These are phyloP conservation scores for Diadegma fenestrale DNA, from an alignment of 2,888 invertebrate genomes.

Conservation along the genomic window DNA sequence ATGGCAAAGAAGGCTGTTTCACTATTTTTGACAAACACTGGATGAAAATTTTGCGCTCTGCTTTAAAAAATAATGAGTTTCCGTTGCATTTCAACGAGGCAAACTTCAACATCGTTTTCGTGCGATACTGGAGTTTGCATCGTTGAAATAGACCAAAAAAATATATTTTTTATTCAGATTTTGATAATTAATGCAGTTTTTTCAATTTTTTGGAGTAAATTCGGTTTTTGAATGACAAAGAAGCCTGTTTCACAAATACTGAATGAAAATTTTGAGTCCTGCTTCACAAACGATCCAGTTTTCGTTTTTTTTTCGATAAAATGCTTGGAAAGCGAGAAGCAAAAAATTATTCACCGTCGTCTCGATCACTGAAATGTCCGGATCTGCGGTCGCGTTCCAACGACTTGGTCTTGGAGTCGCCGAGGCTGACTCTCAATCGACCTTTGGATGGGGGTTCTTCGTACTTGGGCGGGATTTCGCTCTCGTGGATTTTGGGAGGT, in stretches of 20 bases:
- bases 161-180: no score
- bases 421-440: conserved; percentile 64
- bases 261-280: not conserved
- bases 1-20: no score
- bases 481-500: conserved; percentile 55
- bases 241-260: not conserved
- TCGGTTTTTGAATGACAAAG: no score
- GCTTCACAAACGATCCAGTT: no score
- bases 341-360: conserved; percentile 50
- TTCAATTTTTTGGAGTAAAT: no score
- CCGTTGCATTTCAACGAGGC: no score
- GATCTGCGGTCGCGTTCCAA: conserved; percentile 66
- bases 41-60: not conserved
- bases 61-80: no score
- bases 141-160: not conserved
- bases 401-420: conserved; percentile 67
- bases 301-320: not conserved
- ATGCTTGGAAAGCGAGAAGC: not conserved
- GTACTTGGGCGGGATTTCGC: conserved; percentile 63
- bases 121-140: not conserved
- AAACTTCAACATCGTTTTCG: no score
- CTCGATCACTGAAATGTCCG: conserved; percentile 58
- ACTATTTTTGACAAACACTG: no score
- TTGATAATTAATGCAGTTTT: no score
- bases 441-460: conserved; percentile 63